phyloP scores from a whole-genome alignment of 2,797 vertebrate genomes.

The Phataginus tetradactyla region DNA sequence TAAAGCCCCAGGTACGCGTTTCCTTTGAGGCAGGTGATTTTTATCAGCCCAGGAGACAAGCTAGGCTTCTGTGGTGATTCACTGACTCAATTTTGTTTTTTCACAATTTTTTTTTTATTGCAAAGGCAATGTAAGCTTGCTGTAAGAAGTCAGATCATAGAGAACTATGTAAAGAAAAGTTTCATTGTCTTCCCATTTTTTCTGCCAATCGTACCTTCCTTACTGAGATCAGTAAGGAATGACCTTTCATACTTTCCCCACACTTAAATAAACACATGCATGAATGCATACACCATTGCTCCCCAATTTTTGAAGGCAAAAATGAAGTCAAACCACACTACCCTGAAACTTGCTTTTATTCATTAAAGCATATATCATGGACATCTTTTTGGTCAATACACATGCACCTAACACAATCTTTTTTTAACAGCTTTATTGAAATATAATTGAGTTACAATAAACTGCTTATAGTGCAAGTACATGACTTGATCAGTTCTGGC shows the following conservation, averaged over 20 bases:
- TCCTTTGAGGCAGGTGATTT: neutral
- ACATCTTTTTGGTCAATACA: neutral
- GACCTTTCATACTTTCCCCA: neutral
- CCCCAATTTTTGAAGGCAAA: neutral
- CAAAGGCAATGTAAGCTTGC: neutral
- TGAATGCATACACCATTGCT: fast-evolving
- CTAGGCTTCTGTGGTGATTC: neutral
- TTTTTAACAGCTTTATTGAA: neutral
- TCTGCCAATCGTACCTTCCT: neutral
- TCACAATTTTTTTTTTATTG: neutral
- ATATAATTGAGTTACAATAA: neutral
- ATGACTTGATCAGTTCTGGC: neutral
- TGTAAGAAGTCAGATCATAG: neutral
- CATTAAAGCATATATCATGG: neutral
- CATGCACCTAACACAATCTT: neutral
- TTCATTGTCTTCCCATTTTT: neutral
- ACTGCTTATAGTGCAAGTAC: neutral
- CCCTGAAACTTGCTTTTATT: neutral
- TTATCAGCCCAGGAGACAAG: neutral
- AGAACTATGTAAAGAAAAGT: neutral
- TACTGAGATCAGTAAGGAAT: neutral
- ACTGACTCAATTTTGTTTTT: neutral
- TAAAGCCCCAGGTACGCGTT: neutral
- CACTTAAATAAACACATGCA: fast-evolving
- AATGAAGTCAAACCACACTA: neutral